Evolutionary conservation across 2,888 invertebrate genomes (phyloP).

Genomic region (Synergus umbraculus): DNA sequence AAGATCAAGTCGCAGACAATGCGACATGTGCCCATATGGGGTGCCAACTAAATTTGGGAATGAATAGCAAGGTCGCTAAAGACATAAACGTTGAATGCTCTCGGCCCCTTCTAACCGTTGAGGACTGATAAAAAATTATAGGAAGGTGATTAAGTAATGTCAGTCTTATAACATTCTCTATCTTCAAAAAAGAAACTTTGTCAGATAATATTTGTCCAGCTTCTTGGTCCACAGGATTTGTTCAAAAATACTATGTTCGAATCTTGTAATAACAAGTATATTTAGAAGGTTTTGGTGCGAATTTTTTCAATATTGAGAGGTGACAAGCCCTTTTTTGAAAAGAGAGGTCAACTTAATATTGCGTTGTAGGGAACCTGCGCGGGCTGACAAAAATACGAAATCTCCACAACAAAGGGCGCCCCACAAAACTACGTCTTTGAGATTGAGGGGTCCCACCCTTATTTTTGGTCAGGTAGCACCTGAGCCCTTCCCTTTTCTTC

Average conservation of each 20-base stretch:
- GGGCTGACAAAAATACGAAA: conserved; percentile 63
- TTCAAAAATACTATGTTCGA: not conserved
- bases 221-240: not conserved
- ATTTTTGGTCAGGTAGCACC: conserved; percentile 70
- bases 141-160: not conserved
- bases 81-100: conserved; percentile 1
- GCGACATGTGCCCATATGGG: conserved; percentile 17
- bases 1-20: conserved; percentile 29
- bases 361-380: conserved; percentile 58
- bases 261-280: conserved; percentile 2
- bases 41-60: conserved; percentile 27
- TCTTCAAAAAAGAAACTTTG: not conserved
- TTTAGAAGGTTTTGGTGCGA: not conserved
- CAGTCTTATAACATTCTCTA: not conserved
- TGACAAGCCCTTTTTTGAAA: conserved; percentile 46
- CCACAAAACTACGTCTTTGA: conserved; percentile 64
- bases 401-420: conserved; percentile 69
- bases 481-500: conserved; percentile 59
- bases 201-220: not conserved
- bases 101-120: not conserved
- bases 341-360: conserved; percentile 56
- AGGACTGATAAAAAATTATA: not conserved
- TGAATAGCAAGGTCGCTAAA: conserved; percentile 28
- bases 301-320: not conserved
- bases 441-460: conserved; percentile 57